Evolutionary conservation across 2,797 vertebrate genomes (phyloP).

Genomic region (Squalus acanthias): DNA sequence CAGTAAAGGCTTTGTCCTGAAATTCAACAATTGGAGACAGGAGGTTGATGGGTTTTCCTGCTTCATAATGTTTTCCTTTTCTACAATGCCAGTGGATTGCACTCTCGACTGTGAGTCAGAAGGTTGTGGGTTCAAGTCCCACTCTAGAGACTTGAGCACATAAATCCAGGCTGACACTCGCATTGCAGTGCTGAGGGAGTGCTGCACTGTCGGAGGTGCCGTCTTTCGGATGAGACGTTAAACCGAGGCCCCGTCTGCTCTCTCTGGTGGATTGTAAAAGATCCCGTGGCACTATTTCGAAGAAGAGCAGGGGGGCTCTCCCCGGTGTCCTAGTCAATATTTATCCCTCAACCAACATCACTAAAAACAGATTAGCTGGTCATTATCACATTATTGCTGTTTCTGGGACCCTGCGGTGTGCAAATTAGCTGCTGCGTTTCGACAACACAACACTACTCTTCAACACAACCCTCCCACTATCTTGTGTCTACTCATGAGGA

Average conservation of each 20-base stretch:
- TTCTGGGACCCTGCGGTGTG: no score
- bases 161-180: background rate
- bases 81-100: background rate
- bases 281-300: no score
- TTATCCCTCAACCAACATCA: no score
- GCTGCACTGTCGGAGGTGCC: background rate
- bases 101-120: background rate
- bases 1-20: conserved; percentile 76
- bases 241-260: no score
- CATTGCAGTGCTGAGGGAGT: background rate
- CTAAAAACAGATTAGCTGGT: no score
- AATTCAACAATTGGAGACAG: conserved; percentile 40
- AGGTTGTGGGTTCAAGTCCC: background rate
- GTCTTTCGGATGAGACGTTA: background rate
- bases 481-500: no score
- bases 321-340: no score
- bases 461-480: no score
- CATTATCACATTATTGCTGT: no score
- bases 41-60: background rate
- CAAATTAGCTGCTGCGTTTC: no score
- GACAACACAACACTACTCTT: no score
- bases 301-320: no score
- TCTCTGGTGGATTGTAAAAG: background rate
- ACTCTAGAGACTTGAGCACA: background rate
- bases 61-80: background rate